Percentiles rank a stretch among this genome's conserved stretches.
Evolutionary conservation across 2,797 vertebrate genomes (phyloP).

Genomic region (Chiloscyllium punctatum): DNA sequence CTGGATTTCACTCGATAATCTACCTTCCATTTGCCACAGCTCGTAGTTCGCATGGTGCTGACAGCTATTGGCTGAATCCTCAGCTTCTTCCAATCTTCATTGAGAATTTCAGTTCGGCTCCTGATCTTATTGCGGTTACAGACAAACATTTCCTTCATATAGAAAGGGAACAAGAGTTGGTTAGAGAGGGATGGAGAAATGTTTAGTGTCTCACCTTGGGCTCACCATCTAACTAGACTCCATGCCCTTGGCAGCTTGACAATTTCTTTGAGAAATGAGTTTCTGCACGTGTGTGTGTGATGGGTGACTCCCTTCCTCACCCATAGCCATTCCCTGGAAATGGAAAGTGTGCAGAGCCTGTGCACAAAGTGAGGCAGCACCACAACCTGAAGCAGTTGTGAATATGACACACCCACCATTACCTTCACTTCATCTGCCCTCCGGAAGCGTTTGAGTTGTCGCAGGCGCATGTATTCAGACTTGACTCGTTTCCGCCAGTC

Average conservation of each 20-base stretch:
- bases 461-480: constrained; percentile 91
- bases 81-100: constrained; percentile 85
- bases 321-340: no score
- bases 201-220: background rate
- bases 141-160: constrained; percentile 75
- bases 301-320: no score
- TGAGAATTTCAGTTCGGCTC: constrained; percentile 74
- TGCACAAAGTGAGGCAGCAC: background rate
- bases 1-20: background rate
- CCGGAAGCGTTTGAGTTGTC: constrained; percentile 86
- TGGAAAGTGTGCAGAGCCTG: no score
- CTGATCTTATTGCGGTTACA: constrained; percentile 87
- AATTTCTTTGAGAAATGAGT: background rate
- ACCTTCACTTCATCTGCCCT: constrained; percentile 90
- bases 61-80: constrained; percentile 79
- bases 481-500: constrained; percentile 95
- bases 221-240: background rate
- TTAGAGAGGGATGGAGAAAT: background rate
- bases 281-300: no score
- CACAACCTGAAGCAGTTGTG: background rate
- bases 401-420: constrained; percentile 18
- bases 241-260: background rate
- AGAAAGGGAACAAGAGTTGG: constrained; percentile 35
- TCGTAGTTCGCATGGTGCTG: constrained; percentile 65
- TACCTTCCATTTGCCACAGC: constrained; percentile 76